phyloP scores from a whole-genome alignment of 1,140 invertebrate species.

The Achroia grisella region DNA sequence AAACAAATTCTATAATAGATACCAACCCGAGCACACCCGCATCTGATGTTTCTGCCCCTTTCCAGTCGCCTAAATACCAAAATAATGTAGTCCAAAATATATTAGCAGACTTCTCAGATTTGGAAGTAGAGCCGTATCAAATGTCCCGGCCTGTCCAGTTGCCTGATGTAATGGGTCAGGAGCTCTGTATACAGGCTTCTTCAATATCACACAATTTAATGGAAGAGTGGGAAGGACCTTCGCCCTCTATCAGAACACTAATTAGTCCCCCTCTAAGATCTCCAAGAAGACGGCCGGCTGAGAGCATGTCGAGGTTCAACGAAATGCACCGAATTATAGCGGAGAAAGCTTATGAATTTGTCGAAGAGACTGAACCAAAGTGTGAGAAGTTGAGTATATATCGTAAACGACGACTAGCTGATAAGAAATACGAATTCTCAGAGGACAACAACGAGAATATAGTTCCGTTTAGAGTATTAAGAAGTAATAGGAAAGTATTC shows the following conservation, averaged over 20 bases:
- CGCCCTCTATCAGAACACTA: slow-evolving; percentile 65
- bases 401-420: slow-evolving; percentile 85
- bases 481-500: slow-evolving; percentile 71
- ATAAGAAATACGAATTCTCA: slow-evolving; percentile 94
- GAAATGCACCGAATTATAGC: slow-evolving; percentile 76
- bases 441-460: slow-evolving; percentile 91
- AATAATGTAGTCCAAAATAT: slow-evolving; percentile 68
- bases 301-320: slow-evolving; percentile 69
- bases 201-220: slow-evolving; percentile 66
- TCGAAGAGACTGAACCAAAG: slow-evolving; percentile 84
- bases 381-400: slow-evolving; percentile 88
- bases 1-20: slow-evolving; percentile 41
- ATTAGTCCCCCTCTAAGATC: slow-evolving; percentile 67
- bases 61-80: slow-evolving; percentile 62
- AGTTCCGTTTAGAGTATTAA: slow-evolving; percentile 80
- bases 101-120: slow-evolving; percentile 67
- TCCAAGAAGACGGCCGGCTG: slow-evolving; percentile 59
- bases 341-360: slow-evolving; percentile 89
- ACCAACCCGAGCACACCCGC: slow-evolving; percentile 50
- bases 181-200: slow-evolving; percentile 68
- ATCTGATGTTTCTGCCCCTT: slow-evolving; percentile 50
- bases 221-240: slow-evolving; percentile 70
- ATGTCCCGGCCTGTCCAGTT: slow-evolving; percentile 59
- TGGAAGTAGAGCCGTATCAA: slow-evolving; percentile 63
- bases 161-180: slow-evolving; percentile 65